Conservation (phyloP, 1,140 invertebrate species). For the Trichonephila clavata region DNA sequence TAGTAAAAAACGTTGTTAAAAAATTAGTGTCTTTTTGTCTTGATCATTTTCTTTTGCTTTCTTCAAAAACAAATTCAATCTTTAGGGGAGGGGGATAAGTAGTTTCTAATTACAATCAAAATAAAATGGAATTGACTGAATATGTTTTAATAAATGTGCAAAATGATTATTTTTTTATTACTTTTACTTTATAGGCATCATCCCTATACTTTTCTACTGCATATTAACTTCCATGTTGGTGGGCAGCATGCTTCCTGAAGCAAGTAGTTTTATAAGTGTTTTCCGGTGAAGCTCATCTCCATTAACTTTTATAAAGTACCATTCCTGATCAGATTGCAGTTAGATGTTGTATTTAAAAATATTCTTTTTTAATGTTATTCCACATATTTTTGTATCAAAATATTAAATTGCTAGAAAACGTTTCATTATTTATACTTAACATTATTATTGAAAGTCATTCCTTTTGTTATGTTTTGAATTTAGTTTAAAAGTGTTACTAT, state of each 20-base stretch:
- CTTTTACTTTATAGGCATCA: not conserved
- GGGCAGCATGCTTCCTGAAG: slow-evolving; percentile 11
- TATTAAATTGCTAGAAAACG: not conserved
- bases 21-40: not conserved
- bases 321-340: not conserved
- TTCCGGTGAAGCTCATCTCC: not conserved
- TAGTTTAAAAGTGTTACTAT: not conserved
- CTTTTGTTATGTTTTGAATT: not conserved
- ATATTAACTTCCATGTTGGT: slow-evolving; percentile 5
- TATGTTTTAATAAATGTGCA: too few species aligned
- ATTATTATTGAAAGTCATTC: not conserved
- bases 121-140: too few species aligned
- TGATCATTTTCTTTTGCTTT: too few species aligned
- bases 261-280: not conserved
- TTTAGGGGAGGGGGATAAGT: too few species aligned
- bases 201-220: not conserved
- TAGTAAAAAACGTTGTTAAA: too few species aligned
- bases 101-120: too few species aligned
- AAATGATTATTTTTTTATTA: not conserved
- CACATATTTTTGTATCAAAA: too few species aligned
- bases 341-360: too few species aligned
- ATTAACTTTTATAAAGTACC: not conserved
- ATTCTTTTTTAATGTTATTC: too few species aligned
- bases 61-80: too few species aligned
- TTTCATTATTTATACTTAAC: not conserved